Evolutionary conservation across 2,113 vertebrate genomes (phyloP).

Genomic region (Plecotus auritus): DNA sequence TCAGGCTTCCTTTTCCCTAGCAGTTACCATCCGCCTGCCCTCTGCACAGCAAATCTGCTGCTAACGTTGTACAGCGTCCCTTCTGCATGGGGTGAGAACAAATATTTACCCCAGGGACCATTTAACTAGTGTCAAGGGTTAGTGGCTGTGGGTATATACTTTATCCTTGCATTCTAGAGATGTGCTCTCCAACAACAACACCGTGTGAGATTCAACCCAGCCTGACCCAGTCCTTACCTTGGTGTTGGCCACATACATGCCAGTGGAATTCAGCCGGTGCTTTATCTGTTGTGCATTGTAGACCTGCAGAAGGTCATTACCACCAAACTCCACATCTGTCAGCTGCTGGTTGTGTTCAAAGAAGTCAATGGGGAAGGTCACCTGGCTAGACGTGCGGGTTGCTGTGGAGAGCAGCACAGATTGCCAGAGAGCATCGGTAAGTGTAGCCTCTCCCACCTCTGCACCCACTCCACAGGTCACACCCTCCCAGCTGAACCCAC

Average conservation of each 20-base stretch:
- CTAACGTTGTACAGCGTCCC: background rate
- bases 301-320: constrained; percentile 96
- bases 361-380: constrained; percentile 99
- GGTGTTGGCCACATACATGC: constrained; percentile 99
- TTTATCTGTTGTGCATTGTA: constrained; percentile 99
- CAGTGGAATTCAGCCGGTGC: constrained; percentile 97
- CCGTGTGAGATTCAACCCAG: background rate
- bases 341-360: constrained; percentile 99
- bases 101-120: background rate
- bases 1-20: background rate
- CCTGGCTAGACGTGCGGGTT: constrained; percentile 93
- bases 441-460: rapidly evolving
- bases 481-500: background rate
- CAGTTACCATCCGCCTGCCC: background rate
- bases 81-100: background rate
- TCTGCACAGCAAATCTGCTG: background rate
- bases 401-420: constrained; percentile 78
- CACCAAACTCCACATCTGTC: constrained; percentile 97
- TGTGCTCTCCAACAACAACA: background rate
- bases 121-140: background rate
- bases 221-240: constrained; percentile 83
- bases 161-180: background rate
- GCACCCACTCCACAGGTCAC: background rate
- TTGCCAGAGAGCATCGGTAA: background rate
- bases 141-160: background rate